A percentile compares a stretch with the other conserved stretches of the same genome.
These are phyloP conservation scores for Palaemon carinicauda DNA, from an alignment of 1,140 invertebrate genomes.

Conservation along the genomic window DNA sequence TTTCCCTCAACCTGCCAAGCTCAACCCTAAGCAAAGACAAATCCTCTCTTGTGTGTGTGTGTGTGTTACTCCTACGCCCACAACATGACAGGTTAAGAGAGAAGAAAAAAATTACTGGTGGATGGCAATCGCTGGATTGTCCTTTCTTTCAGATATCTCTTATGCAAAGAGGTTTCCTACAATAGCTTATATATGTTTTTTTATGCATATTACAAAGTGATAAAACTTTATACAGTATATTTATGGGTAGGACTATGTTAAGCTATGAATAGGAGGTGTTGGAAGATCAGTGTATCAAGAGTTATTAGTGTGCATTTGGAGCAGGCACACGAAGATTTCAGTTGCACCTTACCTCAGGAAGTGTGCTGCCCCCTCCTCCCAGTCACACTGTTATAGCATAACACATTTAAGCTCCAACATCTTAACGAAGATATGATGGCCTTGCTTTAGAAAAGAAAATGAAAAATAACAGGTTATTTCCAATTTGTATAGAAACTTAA, in stretches of 20 bases:
- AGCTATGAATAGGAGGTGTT: constrained; percentile 17
- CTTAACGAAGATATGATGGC: no score
- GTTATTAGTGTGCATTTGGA: constrained; percentile 8
- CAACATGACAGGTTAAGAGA: constrained; percentile 13
- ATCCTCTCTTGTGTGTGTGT: constrained; percentile 23
- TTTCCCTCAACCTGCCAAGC: constrained; percentile 50
- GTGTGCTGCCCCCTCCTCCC: neutral
- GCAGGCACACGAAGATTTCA: constrained; percentile 19
- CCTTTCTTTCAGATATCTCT: constrained; percentile 40
- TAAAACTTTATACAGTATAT: constrained; percentile 1
- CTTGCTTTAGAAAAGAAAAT: neutral
- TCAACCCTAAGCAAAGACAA: constrained; percentile 48
- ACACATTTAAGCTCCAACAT: neutral
- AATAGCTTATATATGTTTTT: constrained; percentile 42
- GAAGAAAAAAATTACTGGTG: neutral
- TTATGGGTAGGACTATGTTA: constrained; percentile 26
- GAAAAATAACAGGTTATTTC: neutral
- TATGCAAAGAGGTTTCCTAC: constrained; percentile 36
- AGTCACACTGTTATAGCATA: neutral
- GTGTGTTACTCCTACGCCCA: neutral
- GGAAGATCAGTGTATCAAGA: neutral
- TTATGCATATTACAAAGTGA: constrained; percentile 36
- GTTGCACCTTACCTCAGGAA: constrained; percentile 46
- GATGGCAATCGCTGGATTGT: constrained; percentile 4
- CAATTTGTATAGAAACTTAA: neutral